Evolutionary conservation across 2,797 vertebrate species (phyloP).

Genomic region (Pseudochirops corinnae): DNA sequence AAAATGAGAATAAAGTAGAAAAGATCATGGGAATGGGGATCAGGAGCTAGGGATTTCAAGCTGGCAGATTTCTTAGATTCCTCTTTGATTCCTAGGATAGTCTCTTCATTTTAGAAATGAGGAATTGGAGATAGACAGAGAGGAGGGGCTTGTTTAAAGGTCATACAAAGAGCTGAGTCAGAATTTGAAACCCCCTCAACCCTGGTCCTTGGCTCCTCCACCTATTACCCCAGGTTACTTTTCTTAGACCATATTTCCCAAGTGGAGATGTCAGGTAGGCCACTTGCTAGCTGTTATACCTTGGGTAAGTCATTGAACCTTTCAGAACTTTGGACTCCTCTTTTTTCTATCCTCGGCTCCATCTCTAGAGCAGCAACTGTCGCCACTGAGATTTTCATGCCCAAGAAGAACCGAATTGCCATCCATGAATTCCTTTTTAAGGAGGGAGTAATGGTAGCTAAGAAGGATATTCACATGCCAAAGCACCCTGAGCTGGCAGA

Average conservation of each 20-base stretch:
- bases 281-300: background rate
- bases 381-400: too few species aligned
- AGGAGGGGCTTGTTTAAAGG: background rate
- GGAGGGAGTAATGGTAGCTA: too few species aligned
- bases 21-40: background rate
- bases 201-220: background rate
- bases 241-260: background rate
- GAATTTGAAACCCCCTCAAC: background rate
- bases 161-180: background rate
- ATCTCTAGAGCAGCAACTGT: too few species aligned
- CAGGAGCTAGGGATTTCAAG: background rate
- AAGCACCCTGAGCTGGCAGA: too few species aligned
- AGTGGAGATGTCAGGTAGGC: background rate
- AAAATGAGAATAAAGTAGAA: background rate
- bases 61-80: background rate
- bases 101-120: background rate
- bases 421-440: too few species aligned
- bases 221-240: background rate
- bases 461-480: too few species aligned
- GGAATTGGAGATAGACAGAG: background rate
- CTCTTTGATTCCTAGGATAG: background rate
- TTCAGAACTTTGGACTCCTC: background rate
- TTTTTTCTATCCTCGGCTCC: too few species aligned
- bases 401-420: too few species aligned
- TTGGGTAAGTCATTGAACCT: background rate